Conservation (phyloP, 2,888 invertebrate genomes). For the Oxystoma pomonae region DNA sequence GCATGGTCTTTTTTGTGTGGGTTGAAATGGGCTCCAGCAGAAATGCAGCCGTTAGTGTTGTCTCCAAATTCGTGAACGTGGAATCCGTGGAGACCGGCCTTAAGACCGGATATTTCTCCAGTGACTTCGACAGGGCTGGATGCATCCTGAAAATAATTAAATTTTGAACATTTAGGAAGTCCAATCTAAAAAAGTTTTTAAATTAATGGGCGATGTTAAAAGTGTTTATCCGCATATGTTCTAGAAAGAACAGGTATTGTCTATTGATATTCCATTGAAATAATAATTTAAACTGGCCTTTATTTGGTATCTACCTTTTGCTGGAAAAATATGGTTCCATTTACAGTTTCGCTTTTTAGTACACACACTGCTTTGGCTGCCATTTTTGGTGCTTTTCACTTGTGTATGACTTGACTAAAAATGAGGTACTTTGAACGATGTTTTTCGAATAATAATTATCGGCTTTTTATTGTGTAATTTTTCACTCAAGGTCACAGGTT, state of each 20-base stretch:
- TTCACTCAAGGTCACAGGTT: background rate
- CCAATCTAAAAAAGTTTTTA: background rate
- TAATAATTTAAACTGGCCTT: background rate
- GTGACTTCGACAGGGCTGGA: conserved; percentile 70
- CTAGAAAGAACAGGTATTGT: conserved; percentile 1
- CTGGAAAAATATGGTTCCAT: conserved; percentile 76
- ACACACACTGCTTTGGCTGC: conserved; percentile 80
- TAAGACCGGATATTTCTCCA: conserved; percentile 77
- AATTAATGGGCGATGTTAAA: no score
- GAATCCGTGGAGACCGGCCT: conserved; percentile 80
- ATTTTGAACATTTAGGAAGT: conserved; percentile 1
- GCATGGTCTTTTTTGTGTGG: conserved; percentile 79
- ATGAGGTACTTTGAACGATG: conserved; percentile 2
- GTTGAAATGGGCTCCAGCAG: conserved; percentile 93
- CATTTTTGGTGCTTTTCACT: conserved; percentile 45
- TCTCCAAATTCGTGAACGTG: conserved; percentile 97
- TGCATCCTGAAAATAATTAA: conserved; percentile 35
- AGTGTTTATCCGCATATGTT: background rate
- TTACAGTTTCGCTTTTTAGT: conserved; percentile 73
- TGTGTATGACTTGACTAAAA: conserved; percentile 15
- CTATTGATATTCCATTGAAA: background rate
- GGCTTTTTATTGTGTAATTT: background rate
- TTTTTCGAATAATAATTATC: background rate
- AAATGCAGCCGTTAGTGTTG: conserved; percentile 93
- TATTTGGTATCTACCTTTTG: conserved; percentile 56